Evolutionary conservation across 2,113 vertebrate species (phyloP), one percentile per base, ranked within the genome.

Genomic region (Colinus virginianus): DNA sequence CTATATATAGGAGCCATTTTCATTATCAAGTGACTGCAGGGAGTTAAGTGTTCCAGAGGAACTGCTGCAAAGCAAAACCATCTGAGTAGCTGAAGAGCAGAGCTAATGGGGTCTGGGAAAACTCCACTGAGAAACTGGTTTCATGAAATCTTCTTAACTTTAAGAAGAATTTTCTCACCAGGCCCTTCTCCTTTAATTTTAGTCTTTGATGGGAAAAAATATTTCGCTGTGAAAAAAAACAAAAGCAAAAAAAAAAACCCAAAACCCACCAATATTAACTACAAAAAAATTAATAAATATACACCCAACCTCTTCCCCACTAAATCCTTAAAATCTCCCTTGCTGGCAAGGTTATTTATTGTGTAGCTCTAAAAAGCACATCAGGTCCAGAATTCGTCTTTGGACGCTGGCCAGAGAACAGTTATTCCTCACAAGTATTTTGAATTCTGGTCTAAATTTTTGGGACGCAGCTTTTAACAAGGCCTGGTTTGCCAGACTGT

Each of bases 1-100:
- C 70, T 92, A 84, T 78, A 77, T 74, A 84, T 69, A 78, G 74
- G 28, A 90, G 13, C 61, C 19, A 55, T 28, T 82, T 89, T 53
- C 1, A 4, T 58, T 56, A 81, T 90, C 77, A 71, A 23, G 18
- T 83, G 80, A 38, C 48, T 87, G 67, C 45, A 74, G 63, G 79
- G 82, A 89, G 45, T 95, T 91, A 55, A 64, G 53, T 72, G 25
- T 68, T 67, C 58, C 88, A 61, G 42, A 89, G 51, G 74, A 88
- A 7, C 43, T 77, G 78, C 70, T 78, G 78, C 66, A 76, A 30
- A 72, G 63, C 6, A 2, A 2, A 68, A 59, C 22, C 0, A 1
- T 53, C 28, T 67, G 49, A 4, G 36, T 75, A 83, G 82, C 48
- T 87, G 93, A 85, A 82, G 48, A 92, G 49, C 45, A 78, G 74